Evolutionary conservation across 2,888 invertebrate species (phyloP).

Genomic region (Onchidella celtica): DNA sequence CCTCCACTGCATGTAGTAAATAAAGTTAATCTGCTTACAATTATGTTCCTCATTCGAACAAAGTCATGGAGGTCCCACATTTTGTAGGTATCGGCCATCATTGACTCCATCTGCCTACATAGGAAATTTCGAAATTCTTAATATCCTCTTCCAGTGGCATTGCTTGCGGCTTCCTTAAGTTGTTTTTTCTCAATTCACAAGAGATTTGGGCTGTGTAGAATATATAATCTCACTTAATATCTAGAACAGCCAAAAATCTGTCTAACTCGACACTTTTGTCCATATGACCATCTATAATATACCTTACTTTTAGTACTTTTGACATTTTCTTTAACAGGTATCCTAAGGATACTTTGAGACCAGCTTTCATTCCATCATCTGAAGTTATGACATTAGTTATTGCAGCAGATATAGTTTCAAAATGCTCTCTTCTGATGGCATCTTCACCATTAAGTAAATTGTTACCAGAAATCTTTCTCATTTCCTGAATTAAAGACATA

Average conservation of each 20-base stretch:
- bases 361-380: no score
- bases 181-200: conserved; percentile 23
- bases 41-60: conserved; percentile 30
- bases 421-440: no score
- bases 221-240: conserved; percentile 33
- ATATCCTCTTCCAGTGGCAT: conserved; percentile 25
- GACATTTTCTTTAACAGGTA: conserved; percentile 11
- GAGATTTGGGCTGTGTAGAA: conserved; percentile 28
- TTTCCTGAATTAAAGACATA: no score
- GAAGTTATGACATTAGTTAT: no score
- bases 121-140: not conserved
- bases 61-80: conserved; percentile 22
- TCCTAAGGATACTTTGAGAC: no score
- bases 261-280: conserved; percentile 13
- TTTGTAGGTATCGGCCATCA: conserved; percentile 3
- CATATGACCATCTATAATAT: conserved; percentile 52
- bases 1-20: conserved; percentile 29
- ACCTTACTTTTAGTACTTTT: conserved; percentile 1
- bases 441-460: no score
- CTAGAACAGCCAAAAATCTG: conserved; percentile 10
- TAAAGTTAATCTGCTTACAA: conserved; percentile 32
- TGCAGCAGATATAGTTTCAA: no score
- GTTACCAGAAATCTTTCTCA: no score
- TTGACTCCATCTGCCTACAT: not conserved
- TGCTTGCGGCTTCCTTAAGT: conserved; percentile 15